Percentiles rank a stretch among this genome's conserved stretches.
Evolutionary conservation across 2,888 invertebrate species (phyloP).

Genomic region (Diaprepes abbreviatus): DNA sequence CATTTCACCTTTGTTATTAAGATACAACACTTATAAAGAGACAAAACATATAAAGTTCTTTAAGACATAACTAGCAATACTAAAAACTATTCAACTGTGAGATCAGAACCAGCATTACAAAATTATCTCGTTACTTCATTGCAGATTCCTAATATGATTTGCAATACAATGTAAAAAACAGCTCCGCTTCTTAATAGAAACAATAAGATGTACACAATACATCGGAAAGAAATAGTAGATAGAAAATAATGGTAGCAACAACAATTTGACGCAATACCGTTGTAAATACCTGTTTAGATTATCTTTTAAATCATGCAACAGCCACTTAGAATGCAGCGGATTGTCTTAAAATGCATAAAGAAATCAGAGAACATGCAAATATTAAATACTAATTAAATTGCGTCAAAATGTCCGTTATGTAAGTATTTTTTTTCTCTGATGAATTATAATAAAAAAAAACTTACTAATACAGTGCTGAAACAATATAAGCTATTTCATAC

Average conservation of each 20-base stretch:
- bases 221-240: conserved; percentile 24
- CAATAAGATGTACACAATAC: conserved; percentile 28
- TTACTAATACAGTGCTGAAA: too few relatives aligned
- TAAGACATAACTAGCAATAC: neutral
- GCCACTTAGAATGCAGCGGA: neutral
- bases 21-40: too few relatives aligned
- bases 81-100: conserved; percentile 23
- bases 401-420: neutral
- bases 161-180: conserved; percentile 20
- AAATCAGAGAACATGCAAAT: neutral
- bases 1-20: too few relatives aligned
- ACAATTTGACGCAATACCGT: conserved; percentile 13
- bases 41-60: too few relatives aligned
- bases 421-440: too few relatives aligned
- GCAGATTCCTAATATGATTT: conserved; percentile 12
- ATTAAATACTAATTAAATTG: neutral
- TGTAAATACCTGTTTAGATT: conserved; percentile 4
- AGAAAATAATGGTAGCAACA: conserved; percentile 5
- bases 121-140: conserved; percentile 23
- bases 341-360: conserved; percentile 13
- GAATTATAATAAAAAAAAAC: too few relatives aligned
- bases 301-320: conserved; percentile 8
- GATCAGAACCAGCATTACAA: conserved; percentile 25
- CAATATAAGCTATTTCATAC: too few relatives aligned
- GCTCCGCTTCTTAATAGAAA: conserved; percentile 6